Evolutionary conservation across 2,797 vertebrate genomes (phyloP).

Genomic region (Uromys caudimaculatus): DNA sequence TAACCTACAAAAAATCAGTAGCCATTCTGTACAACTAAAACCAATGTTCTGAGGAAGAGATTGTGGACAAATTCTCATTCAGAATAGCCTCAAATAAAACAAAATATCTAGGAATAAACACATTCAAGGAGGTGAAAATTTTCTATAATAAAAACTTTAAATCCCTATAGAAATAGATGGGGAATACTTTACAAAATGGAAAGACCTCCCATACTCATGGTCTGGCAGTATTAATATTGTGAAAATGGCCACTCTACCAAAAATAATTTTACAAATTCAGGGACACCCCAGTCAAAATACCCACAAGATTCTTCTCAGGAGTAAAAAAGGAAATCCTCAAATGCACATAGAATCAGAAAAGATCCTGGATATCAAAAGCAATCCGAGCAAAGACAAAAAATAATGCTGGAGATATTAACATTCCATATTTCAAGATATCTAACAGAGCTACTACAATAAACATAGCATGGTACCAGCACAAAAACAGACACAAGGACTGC

Average conservation of each 20-base stretch:
- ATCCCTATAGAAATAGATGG: not conserved
- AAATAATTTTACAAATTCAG: not conserved
- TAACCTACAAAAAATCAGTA: not conserved
- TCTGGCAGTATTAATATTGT: not conserved
- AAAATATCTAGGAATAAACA: not conserved
- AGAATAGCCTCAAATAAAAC: not conserved
- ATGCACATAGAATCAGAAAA: not conserved
- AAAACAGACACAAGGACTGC: not conserved
- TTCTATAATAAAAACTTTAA: not conserved
- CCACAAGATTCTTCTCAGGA: not conserved
- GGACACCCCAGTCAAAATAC: not conserved
- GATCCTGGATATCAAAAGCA: not conserved
- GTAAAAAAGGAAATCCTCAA: not conserved
- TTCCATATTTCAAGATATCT: not conserved
- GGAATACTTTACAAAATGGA: not conserved
- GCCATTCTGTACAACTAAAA: not conserved
- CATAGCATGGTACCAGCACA: not conserved
- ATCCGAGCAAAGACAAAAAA: not conserved
- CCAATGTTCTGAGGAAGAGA: not conserved
- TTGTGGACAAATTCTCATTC: not conserved
- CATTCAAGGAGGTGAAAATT: not conserved
- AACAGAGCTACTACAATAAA: not conserved
- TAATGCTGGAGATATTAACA: not conserved
- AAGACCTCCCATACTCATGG: not conserved
- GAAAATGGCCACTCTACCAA: not conserved